Evolutionary conservation across 2,113 vertebrate genomes (phyloP).

Genomic region (Columba livia): DNA sequence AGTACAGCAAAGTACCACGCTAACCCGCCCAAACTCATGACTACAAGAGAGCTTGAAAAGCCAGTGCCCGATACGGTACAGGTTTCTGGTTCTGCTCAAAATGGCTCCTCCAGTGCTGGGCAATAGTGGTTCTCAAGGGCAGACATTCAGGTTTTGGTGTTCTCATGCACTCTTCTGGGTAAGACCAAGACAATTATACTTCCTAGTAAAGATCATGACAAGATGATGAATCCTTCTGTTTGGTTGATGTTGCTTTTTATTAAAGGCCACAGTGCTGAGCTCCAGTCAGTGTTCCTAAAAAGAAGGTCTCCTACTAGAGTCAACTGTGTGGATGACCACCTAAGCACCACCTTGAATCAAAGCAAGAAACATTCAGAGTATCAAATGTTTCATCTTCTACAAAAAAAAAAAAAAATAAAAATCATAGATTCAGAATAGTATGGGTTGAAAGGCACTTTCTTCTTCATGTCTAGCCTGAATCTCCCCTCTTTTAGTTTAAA

Average conservation of each 20-base stretch:
- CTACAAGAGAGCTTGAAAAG: background rate
- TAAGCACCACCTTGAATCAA: background rate
- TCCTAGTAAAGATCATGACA: background rate
- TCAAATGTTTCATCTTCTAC: background rate
- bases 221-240: background rate
- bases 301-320: background rate
- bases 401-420: background rate
- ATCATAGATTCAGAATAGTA: too few relatives aligned
- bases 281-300: background rate
- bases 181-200: background rate
- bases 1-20: background rate
- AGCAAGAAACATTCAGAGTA: background rate
- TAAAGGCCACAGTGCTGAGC: background rate
- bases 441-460: too few relatives aligned
- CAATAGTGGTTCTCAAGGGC: background rate
- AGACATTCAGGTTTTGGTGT: rapidly evolving
- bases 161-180: background rate
- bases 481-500: too few relatives aligned
- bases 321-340: too few relatives aligned
- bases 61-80: rapidly evolving
- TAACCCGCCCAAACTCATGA: background rate
- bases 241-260: background rate
- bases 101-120: background rate
- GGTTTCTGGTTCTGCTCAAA: background rate
- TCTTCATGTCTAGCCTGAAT: too few relatives aligned